Percentiles rank a stretch among this genome's conserved stretches.
Evolutionary conservation across 2,888 invertebrate genomes (phyloP).

Genomic region (Phasia obesa): DNA sequence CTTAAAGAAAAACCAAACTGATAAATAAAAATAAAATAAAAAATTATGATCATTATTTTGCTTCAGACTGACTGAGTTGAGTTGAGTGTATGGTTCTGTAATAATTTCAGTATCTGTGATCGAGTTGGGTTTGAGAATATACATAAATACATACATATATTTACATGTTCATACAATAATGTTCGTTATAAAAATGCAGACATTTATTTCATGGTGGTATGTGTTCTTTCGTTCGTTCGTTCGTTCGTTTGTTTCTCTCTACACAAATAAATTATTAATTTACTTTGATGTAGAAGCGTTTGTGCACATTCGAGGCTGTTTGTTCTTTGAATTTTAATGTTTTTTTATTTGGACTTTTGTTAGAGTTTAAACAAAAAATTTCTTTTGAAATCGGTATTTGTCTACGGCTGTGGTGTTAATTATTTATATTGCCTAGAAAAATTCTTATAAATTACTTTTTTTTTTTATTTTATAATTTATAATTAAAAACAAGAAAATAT

Average conservation of each 20-base stretch:
- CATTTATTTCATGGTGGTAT: constrained; percentile 46
- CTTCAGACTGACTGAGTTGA: background rate
- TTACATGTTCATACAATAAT: too few species aligned
- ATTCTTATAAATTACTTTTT: background rate
- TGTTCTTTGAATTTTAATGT: background rate
- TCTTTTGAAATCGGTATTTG: constrained; percentile 15
- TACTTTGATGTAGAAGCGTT: constrained; percentile 50
- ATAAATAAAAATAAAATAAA: constrained; percentile 33
- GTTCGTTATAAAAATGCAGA: constrained; percentile 44
- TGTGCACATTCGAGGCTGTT: constrained; percentile 16
- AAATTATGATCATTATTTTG: constrained; percentile 53
- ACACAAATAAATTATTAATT: constrained; percentile 48
- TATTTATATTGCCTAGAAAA: constrained; percentile 46
- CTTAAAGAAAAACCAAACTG: constrained; percentile 33
- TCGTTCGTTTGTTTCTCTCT: background rate
- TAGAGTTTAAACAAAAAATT: constrained; percentile 14
- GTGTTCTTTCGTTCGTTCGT: background rate
- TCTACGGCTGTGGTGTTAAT: constrained; percentile 45
- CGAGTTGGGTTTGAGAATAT: constrained; percentile 22
- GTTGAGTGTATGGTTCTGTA: constrained; percentile 2
- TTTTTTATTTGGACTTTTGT: constrained; percentile 7
- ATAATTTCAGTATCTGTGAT: constrained; percentile 31
- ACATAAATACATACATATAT: too few species aligned
- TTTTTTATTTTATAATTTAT: constrained; percentile 27
- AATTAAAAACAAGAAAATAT: constrained; percentile 3